A percentile compares a stretch with the other conserved stretches of the same genome.
Conservation (phyloP, 1,140 invertebrate species). For the Drosophila rufa region DNA sequence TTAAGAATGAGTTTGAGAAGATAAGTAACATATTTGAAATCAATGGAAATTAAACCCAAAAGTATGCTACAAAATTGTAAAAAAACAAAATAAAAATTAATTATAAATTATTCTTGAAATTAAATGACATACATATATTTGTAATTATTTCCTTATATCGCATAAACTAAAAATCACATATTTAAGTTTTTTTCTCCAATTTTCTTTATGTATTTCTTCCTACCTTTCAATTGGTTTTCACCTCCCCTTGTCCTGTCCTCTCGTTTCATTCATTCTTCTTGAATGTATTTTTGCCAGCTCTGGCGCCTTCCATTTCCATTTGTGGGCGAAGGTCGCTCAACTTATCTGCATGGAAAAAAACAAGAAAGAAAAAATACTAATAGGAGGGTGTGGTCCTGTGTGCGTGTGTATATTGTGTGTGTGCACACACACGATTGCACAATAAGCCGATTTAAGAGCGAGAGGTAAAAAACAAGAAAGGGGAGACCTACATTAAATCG, state of each 20-base stretch:
- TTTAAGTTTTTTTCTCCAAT: background rate
- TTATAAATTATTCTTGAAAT: background rate
- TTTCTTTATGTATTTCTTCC: too few relatives aligned
- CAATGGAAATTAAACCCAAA: background rate
- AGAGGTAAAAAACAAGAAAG: slow-evolving; percentile 7
- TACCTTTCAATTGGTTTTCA: slow-evolving; percentile 60
- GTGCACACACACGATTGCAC: slow-evolving; percentile 70
- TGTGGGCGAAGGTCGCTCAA: slow-evolving; percentile 79
- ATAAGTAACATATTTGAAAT: background rate
- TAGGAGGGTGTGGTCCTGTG: slow-evolving; percentile 40
- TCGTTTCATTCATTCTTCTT: slow-evolving; percentile 18
- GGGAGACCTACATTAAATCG: slow-evolving; percentile 62
- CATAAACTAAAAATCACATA: background rate
- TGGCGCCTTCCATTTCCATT: slow-evolving; percentile 38
- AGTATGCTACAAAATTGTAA: background rate
- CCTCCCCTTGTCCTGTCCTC: slow-evolving; percentile 53
- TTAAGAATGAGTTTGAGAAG: background rate
- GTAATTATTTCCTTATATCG: background rate
- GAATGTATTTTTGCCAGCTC: slow-evolving; percentile 16
- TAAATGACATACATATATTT: too few relatives aligned
- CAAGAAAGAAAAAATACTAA: slow-evolving; percentile 37
- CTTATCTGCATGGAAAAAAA: slow-evolving; percentile 71
- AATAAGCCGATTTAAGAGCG: slow-evolving; percentile 68
- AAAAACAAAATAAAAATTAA: background rate
- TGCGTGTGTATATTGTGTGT: slow-evolving; percentile 45